A percentile compares a stretch with the other conserved stretches of the same genome.
Conservation (phyloP, 2,888 invertebrate species). For the Morpho deidamia region DNA sequence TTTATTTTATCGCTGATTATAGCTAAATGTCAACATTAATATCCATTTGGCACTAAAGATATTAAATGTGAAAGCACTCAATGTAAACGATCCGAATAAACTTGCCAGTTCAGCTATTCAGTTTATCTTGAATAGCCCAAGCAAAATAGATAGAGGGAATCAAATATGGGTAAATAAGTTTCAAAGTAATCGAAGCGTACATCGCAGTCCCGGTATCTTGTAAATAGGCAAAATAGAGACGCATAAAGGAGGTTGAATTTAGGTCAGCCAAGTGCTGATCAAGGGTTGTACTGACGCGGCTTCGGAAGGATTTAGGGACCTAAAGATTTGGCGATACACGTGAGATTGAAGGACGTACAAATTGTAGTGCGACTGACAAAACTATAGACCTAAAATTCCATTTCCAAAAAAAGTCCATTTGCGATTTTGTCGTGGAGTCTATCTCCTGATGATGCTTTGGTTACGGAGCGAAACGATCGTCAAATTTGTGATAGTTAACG, state of each 20-base stretch:
- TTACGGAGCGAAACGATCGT: no score
- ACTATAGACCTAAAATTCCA: background rate
- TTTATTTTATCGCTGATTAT: no score
- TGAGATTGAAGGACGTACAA: constrained; percentile 41
- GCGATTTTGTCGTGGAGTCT: no score
- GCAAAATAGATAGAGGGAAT: background rate
- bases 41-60: no score
- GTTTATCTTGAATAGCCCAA: background rate
- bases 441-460: no score
- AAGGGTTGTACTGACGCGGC: constrained; percentile 39
- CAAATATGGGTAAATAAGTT: background rate
- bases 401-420: no score
- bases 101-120: background rate
- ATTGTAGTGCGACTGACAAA: background rate
- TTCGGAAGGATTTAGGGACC: constrained; percentile 31
- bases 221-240: constrained; percentile 16
- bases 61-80: no score
- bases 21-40: no score
- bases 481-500: no score
- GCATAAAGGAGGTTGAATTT: constrained; percentile 31
- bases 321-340: constrained; percentile 39
- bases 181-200: constrained; percentile 14
- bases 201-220: constrained; percentile 15
- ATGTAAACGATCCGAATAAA: no score
- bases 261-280: constrained; percentile 48